Percentiles rank a stretch among this genome's conserved stretches.
These are phyloP conservation scores for Chitala chitala DNA, from an alignment of 2,113 vertebrate genomes.

Conservation along the genomic window DNA sequence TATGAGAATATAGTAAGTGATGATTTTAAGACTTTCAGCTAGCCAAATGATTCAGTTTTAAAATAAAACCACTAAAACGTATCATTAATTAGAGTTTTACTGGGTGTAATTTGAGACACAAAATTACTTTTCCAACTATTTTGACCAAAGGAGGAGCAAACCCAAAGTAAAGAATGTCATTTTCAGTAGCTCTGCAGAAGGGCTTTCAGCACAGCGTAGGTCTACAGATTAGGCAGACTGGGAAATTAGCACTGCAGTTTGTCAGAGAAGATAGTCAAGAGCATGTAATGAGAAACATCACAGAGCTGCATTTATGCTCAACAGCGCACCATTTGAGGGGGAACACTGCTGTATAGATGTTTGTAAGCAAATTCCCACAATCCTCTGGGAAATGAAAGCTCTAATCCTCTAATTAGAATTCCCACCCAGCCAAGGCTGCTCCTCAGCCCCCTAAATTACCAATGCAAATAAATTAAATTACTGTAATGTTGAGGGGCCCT, in stretches of 20 bases:
- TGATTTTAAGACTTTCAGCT: too few species aligned
- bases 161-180: not conserved
- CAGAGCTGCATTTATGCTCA: not conserved
- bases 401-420: slow-evolving; percentile 15
- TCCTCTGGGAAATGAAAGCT: slow-evolving; percentile 10
- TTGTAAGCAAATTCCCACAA: slow-evolving; percentile 19
- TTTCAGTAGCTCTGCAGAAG: not conserved
- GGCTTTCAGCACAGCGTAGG: not conserved
- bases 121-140: not conserved
- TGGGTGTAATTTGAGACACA: not conserved
- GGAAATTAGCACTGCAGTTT: slow-evolving; percentile 11
- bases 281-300: not conserved
- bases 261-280: not conserved
- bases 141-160: not conserved
- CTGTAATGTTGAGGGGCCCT: slow-evolving; percentile 2
- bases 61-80: too few species aligned
- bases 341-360: not conserved
- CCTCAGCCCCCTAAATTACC: slow-evolving; percentile 10
- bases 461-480: slow-evolving; percentile 20
- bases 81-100: too few species aligned
- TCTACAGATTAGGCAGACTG: not conserved
- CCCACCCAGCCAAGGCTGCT: not conserved
- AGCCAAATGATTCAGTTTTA: too few species aligned
- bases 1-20: too few species aligned
- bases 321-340: not conserved